Evolutionary conservation across 2,113 vertebrate species (phyloP), one percentile per base, ranked within the genome.

Genomic region (Salvator merianae): DNA sequence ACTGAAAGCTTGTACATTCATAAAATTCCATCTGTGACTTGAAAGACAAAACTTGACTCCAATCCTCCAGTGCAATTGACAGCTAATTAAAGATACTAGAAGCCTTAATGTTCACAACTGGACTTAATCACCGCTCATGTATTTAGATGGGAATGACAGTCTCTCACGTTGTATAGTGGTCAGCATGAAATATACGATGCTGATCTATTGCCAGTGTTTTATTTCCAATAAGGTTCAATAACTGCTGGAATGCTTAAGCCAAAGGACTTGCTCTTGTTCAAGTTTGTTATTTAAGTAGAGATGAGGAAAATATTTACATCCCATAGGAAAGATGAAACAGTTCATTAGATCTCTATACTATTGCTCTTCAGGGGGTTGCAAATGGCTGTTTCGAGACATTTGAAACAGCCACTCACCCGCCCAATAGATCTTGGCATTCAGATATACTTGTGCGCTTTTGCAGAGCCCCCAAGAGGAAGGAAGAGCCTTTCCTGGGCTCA

Each of bases 221-320:
- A 59, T 63, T 43, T 74, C 32, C 1, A 73, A 10, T 9, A 40
- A 65, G 20, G 40, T 30, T 4, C 14, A 40, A 7, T 36, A 65
- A 3, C 30, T 70, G 26, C 13, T 16, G 8, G 53, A 73, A 73
- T 12, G 28, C 10, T 5, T 65, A 30, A 32, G 36, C 16, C n/a
- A 63, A 10, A 76, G 43, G 66, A 30, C 4, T 36, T 76, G 83
- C 90, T 83, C 72, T 78, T 86, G 84, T 26, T 14, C 77, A 14
- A 82, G 84, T 83, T 65, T 86, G 83, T 85, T 90, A 83, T 86
- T 87, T 63, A 87, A 81, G 47, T 63, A 0, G 0, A 82, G 89
- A 36, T n/a, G n/a, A 65, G 62, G 81, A 86, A 91, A 53, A 70
- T 86, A 82, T 78, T 0, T 1, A 74, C 65, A 0, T 22, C 81